phyloP scores from a whole-genome alignment of 1,140 invertebrate genomes.

The Listronotus oregonensis region DNA sequence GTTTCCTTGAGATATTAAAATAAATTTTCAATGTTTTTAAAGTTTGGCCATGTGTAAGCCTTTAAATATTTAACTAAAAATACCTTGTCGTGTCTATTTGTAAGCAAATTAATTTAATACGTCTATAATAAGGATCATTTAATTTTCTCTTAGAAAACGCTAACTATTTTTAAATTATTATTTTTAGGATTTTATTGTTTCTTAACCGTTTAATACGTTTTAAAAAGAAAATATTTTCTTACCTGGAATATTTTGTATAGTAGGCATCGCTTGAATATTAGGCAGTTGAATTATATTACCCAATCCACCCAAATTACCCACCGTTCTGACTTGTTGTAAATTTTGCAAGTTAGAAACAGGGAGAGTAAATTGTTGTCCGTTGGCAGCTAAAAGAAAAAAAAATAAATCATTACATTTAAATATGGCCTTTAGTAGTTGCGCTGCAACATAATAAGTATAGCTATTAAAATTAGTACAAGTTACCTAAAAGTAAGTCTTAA shows the following conservation, averaged over 20 bases:
- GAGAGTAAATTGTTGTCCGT: conserved; percentile 71
- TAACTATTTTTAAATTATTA: neutral
- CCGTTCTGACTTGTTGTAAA: conserved; percentile 52
- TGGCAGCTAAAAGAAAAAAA: conserved; percentile 65
- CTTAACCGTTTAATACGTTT: neutral
- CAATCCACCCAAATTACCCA: conserved; percentile 43
- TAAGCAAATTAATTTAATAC: too few relatives aligned
- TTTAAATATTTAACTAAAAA: too few relatives aligned
- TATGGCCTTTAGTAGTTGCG: too few relatives aligned
- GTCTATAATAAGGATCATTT: too few relatives aligned
- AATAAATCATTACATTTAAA: neutral
- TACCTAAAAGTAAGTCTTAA: too few relatives aligned
- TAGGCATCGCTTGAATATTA: conserved; percentile 54
- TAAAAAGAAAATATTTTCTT: conserved; percentile 19
- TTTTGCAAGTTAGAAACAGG: conserved; percentile 69
- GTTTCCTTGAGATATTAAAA: too few relatives aligned
- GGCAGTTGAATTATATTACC: conserved; percentile 55
- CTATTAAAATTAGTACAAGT: too few relatives aligned
- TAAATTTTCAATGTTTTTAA: too few relatives aligned
- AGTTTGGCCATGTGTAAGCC: too few relatives aligned
- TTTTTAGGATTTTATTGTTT: neutral
- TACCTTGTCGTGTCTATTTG: too few relatives aligned
- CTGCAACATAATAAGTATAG: too few relatives aligned
- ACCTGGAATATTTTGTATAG: conserved; percentile 56
- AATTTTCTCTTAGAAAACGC: too few relatives aligned